Evolutionary conservation across 1,140 invertebrate species (phyloP).

Genomic region (Trypoxylus dichotomus): DNA sequence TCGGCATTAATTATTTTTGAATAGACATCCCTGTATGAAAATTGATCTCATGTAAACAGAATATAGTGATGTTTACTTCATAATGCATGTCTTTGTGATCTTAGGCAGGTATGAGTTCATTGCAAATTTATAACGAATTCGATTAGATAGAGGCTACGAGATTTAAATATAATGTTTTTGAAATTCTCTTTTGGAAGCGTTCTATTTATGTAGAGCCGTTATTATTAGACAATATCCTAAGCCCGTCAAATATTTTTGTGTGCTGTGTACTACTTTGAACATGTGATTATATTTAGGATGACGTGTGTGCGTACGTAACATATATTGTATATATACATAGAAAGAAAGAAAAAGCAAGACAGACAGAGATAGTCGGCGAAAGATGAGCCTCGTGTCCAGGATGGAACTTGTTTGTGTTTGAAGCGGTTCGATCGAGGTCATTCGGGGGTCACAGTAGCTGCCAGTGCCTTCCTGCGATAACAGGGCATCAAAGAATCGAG

Average conservation of each 20-base stretch:
- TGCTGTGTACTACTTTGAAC: background rate
- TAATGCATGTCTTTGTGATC: no score
- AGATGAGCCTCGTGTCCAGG: slow-evolving; percentile 27
- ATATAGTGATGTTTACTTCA: no score
- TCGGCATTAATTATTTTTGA: no score
- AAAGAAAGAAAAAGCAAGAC: slow-evolving; percentile 10
- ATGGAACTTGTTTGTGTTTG: slow-evolving; percentile 27
- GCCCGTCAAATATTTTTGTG: slow-evolving; percentile 6
- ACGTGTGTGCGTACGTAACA: background rate
- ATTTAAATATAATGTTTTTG: background rate
- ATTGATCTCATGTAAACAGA: no score
- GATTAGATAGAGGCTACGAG: no score
- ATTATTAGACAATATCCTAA: slow-evolving; percentile 15
- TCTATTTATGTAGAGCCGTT: background rate
- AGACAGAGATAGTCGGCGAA: background rate
- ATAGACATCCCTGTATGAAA: no score
- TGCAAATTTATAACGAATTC: no score
- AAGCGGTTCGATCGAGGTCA: slow-evolving; percentile 26
- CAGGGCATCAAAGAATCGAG: slow-evolving; percentile 28
- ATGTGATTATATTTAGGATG: slow-evolving; percentile 17
- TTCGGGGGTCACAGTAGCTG: slow-evolving; percentile 28
- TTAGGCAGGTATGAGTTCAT: no score
- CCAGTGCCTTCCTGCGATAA: slow-evolving; percentile 27
- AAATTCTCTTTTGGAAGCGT: background rate
- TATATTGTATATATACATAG: background rate